Evolutionary conservation across 2,797 vertebrate genomes (phyloP).

Genomic region (Rhyacichthys aspro): DNA sequence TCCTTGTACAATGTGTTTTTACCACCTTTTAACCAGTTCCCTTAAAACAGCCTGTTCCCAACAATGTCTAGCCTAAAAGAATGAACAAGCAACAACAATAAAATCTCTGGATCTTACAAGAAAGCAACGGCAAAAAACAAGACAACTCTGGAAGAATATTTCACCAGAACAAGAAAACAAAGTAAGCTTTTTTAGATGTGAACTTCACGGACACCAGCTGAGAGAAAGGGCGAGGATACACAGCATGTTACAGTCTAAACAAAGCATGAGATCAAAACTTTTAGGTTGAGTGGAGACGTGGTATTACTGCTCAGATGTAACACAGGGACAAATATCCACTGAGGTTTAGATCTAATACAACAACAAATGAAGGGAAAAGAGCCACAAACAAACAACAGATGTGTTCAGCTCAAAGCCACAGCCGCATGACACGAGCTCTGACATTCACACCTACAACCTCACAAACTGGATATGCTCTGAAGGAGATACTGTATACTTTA

Average conservation of each 20-base stretch:
- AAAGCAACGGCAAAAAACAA: background rate
- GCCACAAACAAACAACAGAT: constrained; percentile 49
- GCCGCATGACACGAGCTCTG: constrained; percentile 33
- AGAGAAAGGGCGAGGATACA: constrained; percentile 9
- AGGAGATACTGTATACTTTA: no score
- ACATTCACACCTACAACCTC: constrained; percentile 44
- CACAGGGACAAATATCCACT: constrained; percentile 31
- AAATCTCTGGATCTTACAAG: constrained; percentile 4
- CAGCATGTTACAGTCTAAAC: constrained; percentile 28
- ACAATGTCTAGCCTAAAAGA: constrained; percentile 21
- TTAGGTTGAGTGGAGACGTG: constrained; percentile 7
- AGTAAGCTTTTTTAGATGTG: constrained; percentile 9
- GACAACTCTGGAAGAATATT: constrained; percentile 10
- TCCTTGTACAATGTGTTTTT: no score
- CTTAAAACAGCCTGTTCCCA: constrained; percentile 5
- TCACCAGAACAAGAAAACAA: constrained; percentile 12
- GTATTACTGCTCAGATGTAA: constrained; percentile 35
- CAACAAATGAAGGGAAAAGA: constrained; percentile 46
- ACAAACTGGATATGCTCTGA: no score
- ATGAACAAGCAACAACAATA: constrained; percentile 11
- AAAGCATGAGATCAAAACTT: constrained; percentile 38
- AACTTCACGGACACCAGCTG: constrained; percentile 12
- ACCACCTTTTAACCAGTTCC: background rate
- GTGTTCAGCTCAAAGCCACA: constrained; percentile 35
- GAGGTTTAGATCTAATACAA: constrained; percentile 47